Percentiles rank a stretch among this genome's conserved stretches.
Evolutionary conservation across 1,140 invertebrate species (phyloP).

Genomic region (Plodia interpunctella): DNA sequence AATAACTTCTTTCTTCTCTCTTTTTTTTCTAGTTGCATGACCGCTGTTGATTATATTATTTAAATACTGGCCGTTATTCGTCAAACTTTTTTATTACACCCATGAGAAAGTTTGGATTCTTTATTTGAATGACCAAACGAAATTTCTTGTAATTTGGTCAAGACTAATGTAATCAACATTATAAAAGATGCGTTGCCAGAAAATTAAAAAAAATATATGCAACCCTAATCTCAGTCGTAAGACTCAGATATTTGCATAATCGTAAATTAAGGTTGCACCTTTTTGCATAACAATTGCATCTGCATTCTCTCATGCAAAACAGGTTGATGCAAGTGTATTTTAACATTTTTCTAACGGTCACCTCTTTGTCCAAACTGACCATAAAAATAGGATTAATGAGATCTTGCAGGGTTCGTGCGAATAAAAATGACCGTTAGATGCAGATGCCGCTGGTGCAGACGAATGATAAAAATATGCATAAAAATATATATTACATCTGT

Average conservation of each 20-base stretch:
- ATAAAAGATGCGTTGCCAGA: background rate
- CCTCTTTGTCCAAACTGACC: conserved; percentile 30
- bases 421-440: conserved; percentile 51
- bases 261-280: conserved; percentile 50
- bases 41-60: conserved; percentile 61
- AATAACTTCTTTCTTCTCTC: conserved; percentile 64
- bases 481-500: too few species aligned
- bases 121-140: background rate
- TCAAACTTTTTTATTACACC: conserved; percentile 56
- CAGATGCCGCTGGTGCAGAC: too few species aligned
- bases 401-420: conserved; percentile 52
- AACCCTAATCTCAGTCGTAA: conserved; percentile 31
- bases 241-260: conserved; percentile 59
- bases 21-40: conserved; percentile 44
- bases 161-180: conserved; percentile 3
- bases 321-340: conserved; percentile 59
- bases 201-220: conserved; percentile 48
- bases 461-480: too few species aligned
- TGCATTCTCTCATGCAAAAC: conserved; percentile 46
- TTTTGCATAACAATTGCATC: conserved; percentile 51
- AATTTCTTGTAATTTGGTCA: conserved; percentile 5
- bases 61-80: conserved; percentile 67
- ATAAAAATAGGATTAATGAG: conserved; percentile 36
- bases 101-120: conserved; percentile 55
- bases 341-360: conserved; percentile 44